Evolutionary conservation across 2,888 invertebrate species (phyloP), one percentile per base, ranked within the genome.

Genomic region (Smittia sp.): DNA sequence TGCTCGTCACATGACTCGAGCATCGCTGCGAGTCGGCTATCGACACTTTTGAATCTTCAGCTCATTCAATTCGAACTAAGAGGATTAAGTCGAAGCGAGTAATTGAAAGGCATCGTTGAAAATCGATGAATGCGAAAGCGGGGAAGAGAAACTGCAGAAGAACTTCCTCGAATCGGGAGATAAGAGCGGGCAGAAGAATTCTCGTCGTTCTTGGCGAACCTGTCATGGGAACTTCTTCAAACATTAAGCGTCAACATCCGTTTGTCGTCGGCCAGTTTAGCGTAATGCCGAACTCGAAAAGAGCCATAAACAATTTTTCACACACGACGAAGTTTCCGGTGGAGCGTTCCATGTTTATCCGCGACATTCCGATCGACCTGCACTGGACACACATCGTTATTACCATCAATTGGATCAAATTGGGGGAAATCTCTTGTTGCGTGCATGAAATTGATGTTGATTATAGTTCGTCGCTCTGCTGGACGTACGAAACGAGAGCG

Each of bases 361-460:
- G 6, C 46, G 15, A 46, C 46, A 46, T 46, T 46, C 46, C 46
- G n/a, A 46, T 46, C 46, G 15, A 46, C 46, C 46, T 46, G 46
- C 15, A n/a, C 15, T 46, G 46, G 46, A n/a, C 15, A 46, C 11
- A 46, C 15, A 46, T 46, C 46, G 15, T 46, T 46, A 46, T 46
- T 46, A 46, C 15, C 15, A 13, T 46, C 46, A 46, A 46, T 46
- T 46, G 46, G n/a, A n/a, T 46, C 15, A 15, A 15, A 46, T 46
- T 15, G 46, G 46, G n/a, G 15, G 46, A 46, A 32, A 46, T 46
- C 46, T 46, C 46, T 46, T 46, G 46, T 46, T n/a, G 46, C 46
- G 46, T 46, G 46, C 46, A 46, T 46, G 46, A 46, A 46, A 46
- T 46, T 46, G 15, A 46, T 13, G 46, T 46, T 46, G 46, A 46